Evolutionary conservation across 2,113 vertebrate genomes (phyloP).

Genomic region (Merops nubicus): DNA sequence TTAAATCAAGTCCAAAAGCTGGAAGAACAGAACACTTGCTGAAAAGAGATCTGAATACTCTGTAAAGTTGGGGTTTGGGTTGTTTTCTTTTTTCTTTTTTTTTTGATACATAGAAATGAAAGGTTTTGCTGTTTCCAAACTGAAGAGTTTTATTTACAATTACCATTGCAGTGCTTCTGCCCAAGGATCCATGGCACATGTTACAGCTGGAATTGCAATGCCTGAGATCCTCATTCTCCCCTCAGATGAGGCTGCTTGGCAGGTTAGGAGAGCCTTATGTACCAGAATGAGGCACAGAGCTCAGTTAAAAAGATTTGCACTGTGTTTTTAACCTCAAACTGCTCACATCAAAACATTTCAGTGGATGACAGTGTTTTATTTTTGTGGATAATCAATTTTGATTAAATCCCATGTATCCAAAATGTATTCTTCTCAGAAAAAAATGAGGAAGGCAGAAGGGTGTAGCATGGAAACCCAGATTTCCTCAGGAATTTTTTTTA

Average conservation of each 20-base stretch:
- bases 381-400: background rate
- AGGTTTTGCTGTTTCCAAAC: background rate
- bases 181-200: background rate
- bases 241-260: background rate
- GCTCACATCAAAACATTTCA: background rate
- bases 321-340: slow-evolving; percentile 5
- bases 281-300: background rate
- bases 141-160: background rate
- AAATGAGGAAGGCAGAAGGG: background rate
- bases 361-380: background rate
- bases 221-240: background rate
- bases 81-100: too few species aligned
- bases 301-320: background rate
- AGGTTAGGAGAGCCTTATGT: background rate
- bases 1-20: background rate
- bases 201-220: background rate
- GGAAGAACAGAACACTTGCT: background rate
- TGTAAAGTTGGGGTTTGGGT: too few species aligned
- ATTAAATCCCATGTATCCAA: background rate
- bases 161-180: background rate
- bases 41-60: background rate
- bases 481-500: background rate
- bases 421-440: background rate
- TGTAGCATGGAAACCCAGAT: background rate
- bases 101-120: background rate